Base-by-base conservation (phyloP, 1,140 invertebrate genomes). In the Megathymus violae region DNA sequence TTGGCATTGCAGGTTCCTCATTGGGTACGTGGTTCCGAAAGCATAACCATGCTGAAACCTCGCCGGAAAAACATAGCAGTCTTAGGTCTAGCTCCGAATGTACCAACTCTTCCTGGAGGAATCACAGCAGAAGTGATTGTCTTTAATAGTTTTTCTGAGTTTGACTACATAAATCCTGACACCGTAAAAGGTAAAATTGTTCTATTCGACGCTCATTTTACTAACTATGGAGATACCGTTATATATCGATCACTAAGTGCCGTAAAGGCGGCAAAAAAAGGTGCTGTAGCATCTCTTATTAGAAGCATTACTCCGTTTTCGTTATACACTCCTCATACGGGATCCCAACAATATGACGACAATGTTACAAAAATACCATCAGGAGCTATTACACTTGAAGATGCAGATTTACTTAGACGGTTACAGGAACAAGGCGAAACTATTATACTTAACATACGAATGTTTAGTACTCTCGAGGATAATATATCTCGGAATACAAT, bases 361-460 rank as follows among this genome's bases (percentile, higher is more conserved):
- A 92, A 92, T 68, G 92, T 94, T 0, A 92, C 84, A 5, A 93
- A 94, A 89, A 97, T 98, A 74, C 96, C 96, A 10, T 93, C 93
- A n/a, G 96, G 95, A 38, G 95, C 94, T 48, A 95, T 98, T 17
- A 96, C 96, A 0, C 80, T 94, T 4, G 96, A 97, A 92, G 96
- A 97, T 91, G 95, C 96, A 1, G 92, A 94, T 74, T 92, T 96
- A 73, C 77, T 97, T 38, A 78, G 92, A 62, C 93, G 96, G 82
- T 89, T 96, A 66, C 91, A 93, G 44, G 68, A 93, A 36, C 80
- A 92, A 88, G 93, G 94, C 91, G 60, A 91, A 65, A 89, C 77
- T 50, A 85, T 93, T 4, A 71, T 82, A 2, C 62, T 93, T 10
- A 80, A 86, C 38, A 67, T 93, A n/a, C 85, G 82, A 75, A 89